Percentiles rank a stretch among this genome's conserved stretches.
phyloP scores from a whole-genome alignment of 2,113 vertebrate species.

The Phylloscopus whistleri region DNA sequence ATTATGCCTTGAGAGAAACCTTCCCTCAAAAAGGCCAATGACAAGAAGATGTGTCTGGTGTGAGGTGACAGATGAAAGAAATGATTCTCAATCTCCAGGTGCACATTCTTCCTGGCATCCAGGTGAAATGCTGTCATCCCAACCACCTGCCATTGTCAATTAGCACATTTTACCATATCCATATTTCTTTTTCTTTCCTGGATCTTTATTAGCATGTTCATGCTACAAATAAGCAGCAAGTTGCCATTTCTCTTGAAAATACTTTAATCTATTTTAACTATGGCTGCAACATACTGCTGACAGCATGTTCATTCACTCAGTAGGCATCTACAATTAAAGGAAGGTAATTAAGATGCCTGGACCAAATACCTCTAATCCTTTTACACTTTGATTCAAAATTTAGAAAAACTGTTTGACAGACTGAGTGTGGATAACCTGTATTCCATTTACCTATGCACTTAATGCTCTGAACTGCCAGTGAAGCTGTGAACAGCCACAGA shows the following conservation, averaged over 20 bases:
- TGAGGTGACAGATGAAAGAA: neutral
- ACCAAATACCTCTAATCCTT: neutral
- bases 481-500: neutral
- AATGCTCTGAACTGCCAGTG: neutral
- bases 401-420: neutral
- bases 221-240: neutral
- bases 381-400: neutral
- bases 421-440: neutral
- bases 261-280: neutral
- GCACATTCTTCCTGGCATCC: neutral
- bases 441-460: neutral
- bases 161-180: neutral
- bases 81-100: neutral
- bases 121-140: neutral
- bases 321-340: neutral
- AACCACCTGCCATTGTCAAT: neutral
- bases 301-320: neutral
- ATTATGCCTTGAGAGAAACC: neutral
- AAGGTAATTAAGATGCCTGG: neutral
- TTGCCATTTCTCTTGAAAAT: neutral
- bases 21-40: neutral
- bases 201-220: neutral
- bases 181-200: neutral
- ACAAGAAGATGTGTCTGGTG: accelerated
- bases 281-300: neutral